A percentile compares a stretch with the other conserved stretches of the same genome.
phyloP scores from a whole-genome alignment of 2,797 vertebrate genomes.

The Apogon hyalosoma region DNA sequence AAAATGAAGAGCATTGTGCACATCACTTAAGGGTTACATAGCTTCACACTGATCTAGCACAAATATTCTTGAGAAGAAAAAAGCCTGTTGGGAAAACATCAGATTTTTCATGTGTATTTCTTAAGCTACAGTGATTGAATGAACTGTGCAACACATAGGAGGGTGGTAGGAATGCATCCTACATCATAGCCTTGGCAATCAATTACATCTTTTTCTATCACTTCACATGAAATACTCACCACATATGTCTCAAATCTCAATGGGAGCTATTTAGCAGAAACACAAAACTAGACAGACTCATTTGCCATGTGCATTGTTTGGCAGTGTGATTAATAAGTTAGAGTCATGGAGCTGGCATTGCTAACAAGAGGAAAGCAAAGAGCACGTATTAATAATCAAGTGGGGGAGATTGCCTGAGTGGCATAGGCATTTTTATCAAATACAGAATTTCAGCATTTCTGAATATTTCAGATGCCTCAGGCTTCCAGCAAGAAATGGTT shows the following conservation, averaged over 20 bases:
- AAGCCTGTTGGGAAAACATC: not conserved
- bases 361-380: constrained; percentile 26
- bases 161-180: not conserved
- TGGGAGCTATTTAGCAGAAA: constrained; percentile 40
- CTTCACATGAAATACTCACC: constrained; percentile 20
- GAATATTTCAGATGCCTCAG: not conserved
- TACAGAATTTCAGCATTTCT: not conserved
- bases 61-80: constrained; percentile 9
- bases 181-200: constrained; percentile 16
- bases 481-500: not conserved
- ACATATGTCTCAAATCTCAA: constrained; percentile 55
- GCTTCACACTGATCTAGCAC: not conserved
- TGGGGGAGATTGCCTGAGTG: not conserved
- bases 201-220: constrained; percentile 32
- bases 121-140: constrained; percentile 18
- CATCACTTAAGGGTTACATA: not conserved
- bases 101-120: constrained; percentile 1
- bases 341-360: constrained; percentile 43
- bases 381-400: constrained; percentile 32
- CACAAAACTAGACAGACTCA: constrained; percentile 41
- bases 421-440: constrained; percentile 17
- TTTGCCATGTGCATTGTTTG: constrained; percentile 46
- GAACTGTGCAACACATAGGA: constrained; percentile 25
- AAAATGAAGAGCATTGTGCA: constrained; percentile 18
- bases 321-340: constrained; percentile 43